Conservation (phyloP, 2,888 invertebrate species). For the Scaptodrosophila latifasciaeformis region DNA sequence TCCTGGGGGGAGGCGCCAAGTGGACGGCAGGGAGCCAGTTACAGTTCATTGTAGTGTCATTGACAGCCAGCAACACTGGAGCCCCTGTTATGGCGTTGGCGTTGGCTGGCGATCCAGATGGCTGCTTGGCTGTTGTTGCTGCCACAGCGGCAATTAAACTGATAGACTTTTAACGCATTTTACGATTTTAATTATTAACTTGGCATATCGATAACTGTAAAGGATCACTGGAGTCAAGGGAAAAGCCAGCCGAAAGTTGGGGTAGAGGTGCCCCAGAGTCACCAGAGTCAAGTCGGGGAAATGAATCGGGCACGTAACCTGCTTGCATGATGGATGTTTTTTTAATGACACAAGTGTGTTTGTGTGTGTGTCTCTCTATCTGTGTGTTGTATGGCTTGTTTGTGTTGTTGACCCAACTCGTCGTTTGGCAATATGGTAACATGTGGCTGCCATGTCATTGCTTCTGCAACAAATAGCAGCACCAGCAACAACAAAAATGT, state of each 20-base stretch:
- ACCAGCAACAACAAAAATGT: not conserved
- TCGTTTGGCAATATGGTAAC: constrained; percentile 25
- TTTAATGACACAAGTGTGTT: constrained; percentile 50
- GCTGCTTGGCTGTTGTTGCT: constrained; percentile 40
- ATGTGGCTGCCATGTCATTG: constrained; percentile 46
- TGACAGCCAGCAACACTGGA: constrained; percentile 39
- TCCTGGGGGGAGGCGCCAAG: constrained; percentile 3
- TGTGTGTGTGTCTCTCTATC: constrained; percentile 5
- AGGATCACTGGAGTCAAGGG: too few relatives aligned
- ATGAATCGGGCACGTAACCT: too few relatives aligned
- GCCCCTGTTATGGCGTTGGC: not conserved
- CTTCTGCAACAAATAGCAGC: constrained; percentile 8
- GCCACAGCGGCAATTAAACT: constrained; percentile 62
- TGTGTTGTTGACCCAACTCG: constrained; percentile 34
- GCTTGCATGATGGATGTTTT: constrained; percentile 57
- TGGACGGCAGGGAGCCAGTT: constrained; percentile 1
- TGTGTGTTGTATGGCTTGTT: constrained; percentile 10
- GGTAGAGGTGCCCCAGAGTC: too few relatives aligned
- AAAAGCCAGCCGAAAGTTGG: too few relatives aligned
- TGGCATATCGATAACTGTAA: constrained; percentile 62
- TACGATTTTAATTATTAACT: constrained; percentile 66
- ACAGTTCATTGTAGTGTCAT: constrained; percentile 62
- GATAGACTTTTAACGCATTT: constrained; percentile 65
- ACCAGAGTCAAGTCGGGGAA: too few relatives aligned
- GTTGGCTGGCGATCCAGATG: constrained; percentile 35